Percentiles rank a stretch among this genome's conserved stretches.
These are phyloP conservation scores for Halcyon smyrnensis DNA, from an alignment of 2,797 vertebrate genomes.

Conservation along the genomic window DNA sequence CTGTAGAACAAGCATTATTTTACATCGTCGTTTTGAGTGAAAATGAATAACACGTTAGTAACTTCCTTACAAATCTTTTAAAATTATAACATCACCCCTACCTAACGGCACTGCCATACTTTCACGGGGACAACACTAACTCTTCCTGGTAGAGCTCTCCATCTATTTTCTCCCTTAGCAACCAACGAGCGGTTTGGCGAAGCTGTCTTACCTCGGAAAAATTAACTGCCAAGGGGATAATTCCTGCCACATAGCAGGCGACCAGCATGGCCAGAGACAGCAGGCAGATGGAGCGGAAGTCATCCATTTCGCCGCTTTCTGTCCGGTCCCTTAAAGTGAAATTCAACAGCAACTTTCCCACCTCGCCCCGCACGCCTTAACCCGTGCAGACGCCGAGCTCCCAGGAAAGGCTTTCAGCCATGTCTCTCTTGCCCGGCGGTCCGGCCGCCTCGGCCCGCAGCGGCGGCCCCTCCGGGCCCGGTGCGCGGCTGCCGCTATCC, in stretches of 20 bases:
- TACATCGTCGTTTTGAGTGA: background rate
- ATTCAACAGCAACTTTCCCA: conserved; percentile 30
- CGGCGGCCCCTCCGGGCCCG: background rate
- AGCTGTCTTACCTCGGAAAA: conserved; percentile 93
- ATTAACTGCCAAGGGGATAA: conserved; percentile 95
- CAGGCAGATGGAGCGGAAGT: conserved; percentile 93
- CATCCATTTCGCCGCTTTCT: conserved; percentile 86
- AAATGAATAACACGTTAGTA: rapidly evolving
- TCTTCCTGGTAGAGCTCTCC: background rate
- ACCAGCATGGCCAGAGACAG: conserved; percentile 95
- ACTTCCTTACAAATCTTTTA: background rate
- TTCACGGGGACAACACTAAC: background rate
- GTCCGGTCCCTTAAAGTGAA: conserved; percentile 16
- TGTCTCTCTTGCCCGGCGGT: background rate
- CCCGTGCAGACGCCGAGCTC: conserved; percentile 37
- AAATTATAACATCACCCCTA: background rate
- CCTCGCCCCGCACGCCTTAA: background rate
- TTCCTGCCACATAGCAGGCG: conserved; percentile 97
- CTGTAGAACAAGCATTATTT: background rate
- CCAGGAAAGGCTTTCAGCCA: conserved; percentile 24
- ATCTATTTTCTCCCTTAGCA: background rate
- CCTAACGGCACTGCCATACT: rapidly evolving
- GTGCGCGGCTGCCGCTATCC: background rate
- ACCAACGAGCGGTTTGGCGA: background rate
- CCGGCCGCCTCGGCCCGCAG: background rate